phyloP scores from a whole-genome alignment of 2,888 invertebrate species.

The Drosophila kambysellisi region DNA sequence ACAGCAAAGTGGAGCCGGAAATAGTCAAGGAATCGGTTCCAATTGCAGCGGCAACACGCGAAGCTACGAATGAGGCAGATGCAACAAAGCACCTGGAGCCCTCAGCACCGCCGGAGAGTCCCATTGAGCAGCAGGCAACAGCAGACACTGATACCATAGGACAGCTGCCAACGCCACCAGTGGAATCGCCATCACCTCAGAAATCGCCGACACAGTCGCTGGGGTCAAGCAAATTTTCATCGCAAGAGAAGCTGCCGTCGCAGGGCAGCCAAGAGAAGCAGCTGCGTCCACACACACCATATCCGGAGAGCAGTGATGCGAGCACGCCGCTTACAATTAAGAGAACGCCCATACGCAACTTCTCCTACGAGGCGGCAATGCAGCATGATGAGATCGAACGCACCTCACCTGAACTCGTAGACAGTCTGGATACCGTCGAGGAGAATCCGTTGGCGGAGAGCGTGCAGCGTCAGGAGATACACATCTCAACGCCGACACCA shows the following conservation, averaged over 20 bases:
- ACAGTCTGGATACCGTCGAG: slow-evolving; percentile 77
- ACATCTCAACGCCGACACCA: slow-evolving; percentile 68
- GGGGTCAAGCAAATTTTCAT: slow-evolving; percentile 63
- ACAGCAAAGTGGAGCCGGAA: slow-evolving; percentile 6
- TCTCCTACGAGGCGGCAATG: slow-evolving; percentile 80
- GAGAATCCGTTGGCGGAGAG: slow-evolving; percentile 48
- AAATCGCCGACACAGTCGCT: slow-evolving; percentile 68
- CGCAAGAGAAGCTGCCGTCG: slow-evolving; percentile 52
- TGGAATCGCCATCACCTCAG: slow-evolving; percentile 47
- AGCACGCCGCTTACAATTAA: slow-evolving; percentile 74
- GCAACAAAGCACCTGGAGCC: slow-evolving; percentile 31
- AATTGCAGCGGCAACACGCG: background rate
- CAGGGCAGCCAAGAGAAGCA: slow-evolving; percentile 64
- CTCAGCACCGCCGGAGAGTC: slow-evolving; percentile 60
- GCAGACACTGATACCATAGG: slow-evolving; percentile 17
- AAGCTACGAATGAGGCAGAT: background rate
- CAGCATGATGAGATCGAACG: slow-evolving; percentile 75
- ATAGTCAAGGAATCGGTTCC: background rate
- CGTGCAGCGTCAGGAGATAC: slow-evolving; percentile 39
- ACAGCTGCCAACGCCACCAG: slow-evolving; percentile 61
- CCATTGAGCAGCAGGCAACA: slow-evolving; percentile 1
- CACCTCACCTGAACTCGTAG: slow-evolving; percentile 75
- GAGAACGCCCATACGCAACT: slow-evolving; percentile 76
- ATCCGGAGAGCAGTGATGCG: slow-evolving; percentile 77
- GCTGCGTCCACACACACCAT: slow-evolving; percentile 82